A percentile compares a stretch with the other conserved stretches of the same genome.
These are phyloP conservation scores for Cochlearius cochlearius DNA, from an alignment of 2,113 vertebrate species.

Conservation along the genomic window DNA sequence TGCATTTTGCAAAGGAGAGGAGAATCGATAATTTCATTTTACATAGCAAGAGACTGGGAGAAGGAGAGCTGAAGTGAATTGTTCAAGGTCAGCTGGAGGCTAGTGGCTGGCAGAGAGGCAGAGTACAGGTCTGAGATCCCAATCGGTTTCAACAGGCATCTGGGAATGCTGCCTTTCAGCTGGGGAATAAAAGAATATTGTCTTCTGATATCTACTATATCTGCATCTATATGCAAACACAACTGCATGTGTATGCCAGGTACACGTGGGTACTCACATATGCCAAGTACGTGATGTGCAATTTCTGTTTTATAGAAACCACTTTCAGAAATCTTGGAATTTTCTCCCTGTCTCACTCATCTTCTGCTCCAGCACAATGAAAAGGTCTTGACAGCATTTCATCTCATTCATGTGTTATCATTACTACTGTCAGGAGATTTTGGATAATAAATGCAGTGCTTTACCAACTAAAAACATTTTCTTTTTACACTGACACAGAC, in stretches of 20 bases:
- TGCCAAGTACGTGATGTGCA: background rate
- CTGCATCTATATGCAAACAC: background rate
- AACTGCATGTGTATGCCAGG: background rate
- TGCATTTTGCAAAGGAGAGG: background rate
- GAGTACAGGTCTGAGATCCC: background rate
- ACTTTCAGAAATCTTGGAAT: conserved; percentile 9
- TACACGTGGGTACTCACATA: background rate
- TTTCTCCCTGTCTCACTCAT: background rate
- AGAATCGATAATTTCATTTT: conserved; percentile 28
- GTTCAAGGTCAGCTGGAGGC: background rate
- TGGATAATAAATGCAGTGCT: conserved; percentile 64
- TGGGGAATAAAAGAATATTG: background rate
- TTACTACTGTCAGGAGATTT: conserved; percentile 53
- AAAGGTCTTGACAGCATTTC: conserved; percentile 44
- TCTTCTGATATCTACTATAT: background rate
- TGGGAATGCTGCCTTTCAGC: background rate
- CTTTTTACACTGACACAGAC: conserved; percentile 26
- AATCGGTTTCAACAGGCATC: background rate
- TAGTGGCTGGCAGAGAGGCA: background rate
- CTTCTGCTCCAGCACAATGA: background rate
- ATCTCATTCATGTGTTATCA: conserved; percentile 61
- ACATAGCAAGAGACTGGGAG: background rate
- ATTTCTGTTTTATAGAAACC: background rate
- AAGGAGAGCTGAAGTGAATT: background rate
- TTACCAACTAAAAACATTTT: conserved; percentile 59